A percentile compares a stretch with the other conserved stretches of the same genome.
Evolutionary conservation across 2,888 invertebrate genomes (phyloP).

Genomic region (Phasia obesa): DNA sequence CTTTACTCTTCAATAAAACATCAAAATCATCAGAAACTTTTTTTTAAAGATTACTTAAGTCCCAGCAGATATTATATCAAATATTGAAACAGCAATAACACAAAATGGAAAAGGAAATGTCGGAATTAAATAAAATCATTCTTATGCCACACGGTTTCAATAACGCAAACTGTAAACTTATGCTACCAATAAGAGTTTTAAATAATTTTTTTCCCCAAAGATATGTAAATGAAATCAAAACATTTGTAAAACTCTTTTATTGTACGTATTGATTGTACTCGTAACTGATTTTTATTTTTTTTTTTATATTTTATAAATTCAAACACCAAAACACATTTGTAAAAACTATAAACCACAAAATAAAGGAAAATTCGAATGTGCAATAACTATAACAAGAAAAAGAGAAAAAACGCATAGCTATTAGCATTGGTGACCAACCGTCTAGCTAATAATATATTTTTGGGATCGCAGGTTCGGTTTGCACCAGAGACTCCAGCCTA

Average conservation of each 20-base stretch:
- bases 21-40: background rate
- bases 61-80: slow-evolving; percentile 11
- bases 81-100: slow-evolving; percentile 9
- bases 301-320: slow-evolving; percentile 57
- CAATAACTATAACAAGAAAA: no score
- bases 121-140: slow-evolving; percentile 35
- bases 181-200: background rate
- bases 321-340: slow-evolving; percentile 40
- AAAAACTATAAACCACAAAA: slow-evolving; percentile 26
- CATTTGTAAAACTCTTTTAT: slow-evolving; percentile 49
- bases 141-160: background rate
- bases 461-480: no score
- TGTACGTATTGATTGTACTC: background rate
- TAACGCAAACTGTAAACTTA: slow-evolving; percentile 1
- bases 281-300: slow-evolving; percentile 32
- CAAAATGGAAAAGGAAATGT: slow-evolving; percentile 3
- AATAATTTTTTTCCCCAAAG: slow-evolving; percentile 50
- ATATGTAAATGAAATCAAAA: slow-evolving; percentile 64
- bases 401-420: background rate
- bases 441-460: no score
- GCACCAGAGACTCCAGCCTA: no score
- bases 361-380: background rate
- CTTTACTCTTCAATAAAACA: background rate
- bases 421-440: no score
- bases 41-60: background rate